phyloP scores from a whole-genome alignment of 92 coral and sea anemone genomes.

The Blastomussa wellsi region DNA sequence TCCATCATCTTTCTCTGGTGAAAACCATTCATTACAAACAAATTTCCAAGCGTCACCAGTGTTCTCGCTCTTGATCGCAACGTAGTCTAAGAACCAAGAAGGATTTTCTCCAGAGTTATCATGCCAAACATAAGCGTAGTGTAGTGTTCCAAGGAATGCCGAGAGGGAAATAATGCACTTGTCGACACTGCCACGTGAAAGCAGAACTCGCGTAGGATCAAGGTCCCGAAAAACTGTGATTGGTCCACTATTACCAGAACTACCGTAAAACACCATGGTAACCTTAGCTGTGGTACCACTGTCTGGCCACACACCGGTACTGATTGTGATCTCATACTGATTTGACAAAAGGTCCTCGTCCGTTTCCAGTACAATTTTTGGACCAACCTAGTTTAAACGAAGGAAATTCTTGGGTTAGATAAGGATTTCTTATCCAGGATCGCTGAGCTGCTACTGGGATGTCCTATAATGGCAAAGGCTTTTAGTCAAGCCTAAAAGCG shows the following conservation, averaged over 20 bases:
- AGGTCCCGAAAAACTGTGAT: background rate
- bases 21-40: constrained; percentile 69
- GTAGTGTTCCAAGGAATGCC: constrained; percentile 56
- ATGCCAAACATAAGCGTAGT: constrained; percentile 64
- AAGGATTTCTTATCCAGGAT: background rate
- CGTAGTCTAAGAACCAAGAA: constrained; percentile 71
- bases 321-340: constrained; percentile 23
- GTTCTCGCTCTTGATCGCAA: constrained; percentile 40
- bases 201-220: background rate
- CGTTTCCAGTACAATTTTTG: constrained; percentile 37
- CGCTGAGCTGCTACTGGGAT: background rate
- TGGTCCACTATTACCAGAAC: constrained; percentile 23
- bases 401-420: background rate
- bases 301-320: constrained; percentile 41
- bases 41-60: constrained; percentile 44
- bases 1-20: constrained; percentile 70
- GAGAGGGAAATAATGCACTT: constrained; percentile 56
- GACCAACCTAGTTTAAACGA: constrained; percentile 53
- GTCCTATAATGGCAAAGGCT: background rate
- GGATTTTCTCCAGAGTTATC: constrained; percentile 77
- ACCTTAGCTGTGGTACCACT: constrained; percentile 43
- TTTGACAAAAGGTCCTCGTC: background rate
- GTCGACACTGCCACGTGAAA: constrained; percentile 50
- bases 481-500: no score
- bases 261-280: constrained; percentile 39